These are phyloP conservation scores for Trichacis sp. DNA, from an alignment of 2,888 invertebrate species.

Conservation along the genomic window DNA sequence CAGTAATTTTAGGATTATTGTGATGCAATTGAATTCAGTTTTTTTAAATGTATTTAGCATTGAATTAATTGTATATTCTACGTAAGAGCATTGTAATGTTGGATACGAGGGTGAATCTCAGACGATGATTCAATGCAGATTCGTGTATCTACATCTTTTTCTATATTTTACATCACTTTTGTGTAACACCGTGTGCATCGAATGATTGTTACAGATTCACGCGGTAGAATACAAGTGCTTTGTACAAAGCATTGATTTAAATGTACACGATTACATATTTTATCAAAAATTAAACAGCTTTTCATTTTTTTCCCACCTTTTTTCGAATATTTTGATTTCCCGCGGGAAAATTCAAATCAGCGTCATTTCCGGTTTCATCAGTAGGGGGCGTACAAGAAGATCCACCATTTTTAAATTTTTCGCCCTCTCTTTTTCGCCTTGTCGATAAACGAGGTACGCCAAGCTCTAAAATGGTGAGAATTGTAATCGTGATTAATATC, in stretches of 20 bases:
- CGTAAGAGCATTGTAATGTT: background rate
- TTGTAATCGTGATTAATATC: background rate
- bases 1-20: conserved; percentile 4
- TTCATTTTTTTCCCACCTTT: background rate
- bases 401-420: background rate
- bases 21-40: background rate
- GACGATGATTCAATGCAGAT: conserved; percentile 8
- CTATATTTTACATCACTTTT: conserved; percentile 1
- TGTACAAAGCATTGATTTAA: conserved; percentile 7
- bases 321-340: background rate
- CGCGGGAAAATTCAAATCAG: background rate
- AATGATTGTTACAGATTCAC: conserved; percentile 6
- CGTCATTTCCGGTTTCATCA: too few relatives aligned
- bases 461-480: conserved; percentile 1
- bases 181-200: background rate
- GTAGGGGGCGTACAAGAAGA: too few relatives aligned
- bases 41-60: conserved; percentile 8
- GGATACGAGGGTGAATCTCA: background rate
- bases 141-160: background rate
- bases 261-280: conserved; percentile 6
- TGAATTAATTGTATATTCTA: conserved; percentile 5
- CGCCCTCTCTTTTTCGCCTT: background rate
- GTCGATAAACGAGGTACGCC: background rate
- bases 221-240: background rate
- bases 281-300: background rate